Evolutionary conservation across 64 coral and sea anemone species (phyloP), one percentile per base, ranked within the genome.

Genomic region (Catalaphyllia jardinei): DNA sequence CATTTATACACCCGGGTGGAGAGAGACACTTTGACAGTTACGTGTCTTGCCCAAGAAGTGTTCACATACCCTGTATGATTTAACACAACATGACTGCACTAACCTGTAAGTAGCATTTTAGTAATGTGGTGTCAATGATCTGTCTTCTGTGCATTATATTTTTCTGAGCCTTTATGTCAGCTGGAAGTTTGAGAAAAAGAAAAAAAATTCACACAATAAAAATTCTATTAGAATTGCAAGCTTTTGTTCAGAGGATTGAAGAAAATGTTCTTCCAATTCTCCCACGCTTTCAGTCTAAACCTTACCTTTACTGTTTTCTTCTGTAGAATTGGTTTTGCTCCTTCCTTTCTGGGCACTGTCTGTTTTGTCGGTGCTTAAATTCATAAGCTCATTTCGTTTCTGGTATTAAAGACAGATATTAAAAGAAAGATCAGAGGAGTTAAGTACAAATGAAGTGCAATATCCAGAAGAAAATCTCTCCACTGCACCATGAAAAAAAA

Each of bases 91-190:
- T 39, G 38, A n/a, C 64, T 27, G 50, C 9, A 85, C 81, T 15
- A 60, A 95, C 97, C 94, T 95, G 97, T 59, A 99, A 82, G 73
- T 99, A 99, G n/a, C 97, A 99, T 82, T 99, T 99, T 1, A 99
- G 86, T n/a, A 99, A 60, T 14, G 94, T 95, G 10, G 97, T 99
- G 59, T 99, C 97, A 30, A 99, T 99, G 12, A 99, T 95, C 55
- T 99, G 97, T 80, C 84, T 92, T 79, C 79, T 87, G 51, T 89
- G 91, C 87, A 86, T 90, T 16, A 91, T 55, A 46, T 99, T 99
- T 84, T 93, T 91, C 51, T 95, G 91, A 76, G 92, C 88, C 50
- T 87, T 86, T 18, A 91, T 87, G 51, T 96, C 94, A 88, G 80
- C 94, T 96, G 76, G 52, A 33, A 71, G 57, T 10, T 50, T 57